Percentiles rank a stretch among this genome's conserved stretches.
Conservation (phyloP, 2,888 invertebrate genomes). For the Brachypterus glaber region DNA sequence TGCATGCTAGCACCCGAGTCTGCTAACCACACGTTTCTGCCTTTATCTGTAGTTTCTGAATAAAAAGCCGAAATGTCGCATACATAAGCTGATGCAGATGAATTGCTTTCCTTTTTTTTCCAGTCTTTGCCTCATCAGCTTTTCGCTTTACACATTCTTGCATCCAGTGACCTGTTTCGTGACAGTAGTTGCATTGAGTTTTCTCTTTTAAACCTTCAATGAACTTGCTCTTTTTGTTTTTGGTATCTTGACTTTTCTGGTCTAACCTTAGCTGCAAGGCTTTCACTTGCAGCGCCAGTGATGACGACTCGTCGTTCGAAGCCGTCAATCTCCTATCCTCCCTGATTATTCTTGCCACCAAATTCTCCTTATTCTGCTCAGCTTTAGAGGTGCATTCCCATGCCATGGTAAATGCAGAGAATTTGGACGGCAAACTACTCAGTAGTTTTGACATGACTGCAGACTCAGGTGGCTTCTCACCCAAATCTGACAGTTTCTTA, state of each 20-base stretch:
- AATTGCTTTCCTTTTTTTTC: too few species aligned
- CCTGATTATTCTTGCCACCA: slow-evolving; percentile 15
- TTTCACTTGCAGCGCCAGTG: slow-evolving; percentile 14
- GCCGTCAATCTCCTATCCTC: slow-evolving; percentile 15
- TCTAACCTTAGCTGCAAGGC: slow-evolving; percentile 11
- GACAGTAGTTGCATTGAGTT: slow-evolving; percentile 17
- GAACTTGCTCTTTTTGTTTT: slow-evolving; percentile 10
- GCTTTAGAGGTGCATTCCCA: slow-evolving; percentile 15
- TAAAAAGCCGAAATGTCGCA: slow-evolving; percentile 12
- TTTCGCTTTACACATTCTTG: slow-evolving; percentile 17
- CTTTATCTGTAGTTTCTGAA: slow-evolving; percentile 11
- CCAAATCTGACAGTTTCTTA: too few species aligned
- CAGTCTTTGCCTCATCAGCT: too few species aligned
- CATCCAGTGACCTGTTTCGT: slow-evolving; percentile 18
- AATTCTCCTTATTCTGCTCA: slow-evolving; percentile 16
- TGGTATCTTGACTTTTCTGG: background rate
- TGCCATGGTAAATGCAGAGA: slow-evolving; percentile 11
- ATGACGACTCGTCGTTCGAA: slow-evolving; percentile 10
- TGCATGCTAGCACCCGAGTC: slow-evolving; percentile 24
- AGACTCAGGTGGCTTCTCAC: too few species aligned
- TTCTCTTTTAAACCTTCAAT: slow-evolving; percentile 14
- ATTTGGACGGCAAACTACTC: slow-evolving; percentile 10
- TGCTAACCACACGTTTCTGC: slow-evolving; percentile 19
- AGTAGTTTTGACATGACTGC: slow-evolving; percentile 13
- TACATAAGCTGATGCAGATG: slow-evolving; percentile 10